Conservation (phyloP, 2,888 invertebrate species). For the Blera fallax region DNA sequence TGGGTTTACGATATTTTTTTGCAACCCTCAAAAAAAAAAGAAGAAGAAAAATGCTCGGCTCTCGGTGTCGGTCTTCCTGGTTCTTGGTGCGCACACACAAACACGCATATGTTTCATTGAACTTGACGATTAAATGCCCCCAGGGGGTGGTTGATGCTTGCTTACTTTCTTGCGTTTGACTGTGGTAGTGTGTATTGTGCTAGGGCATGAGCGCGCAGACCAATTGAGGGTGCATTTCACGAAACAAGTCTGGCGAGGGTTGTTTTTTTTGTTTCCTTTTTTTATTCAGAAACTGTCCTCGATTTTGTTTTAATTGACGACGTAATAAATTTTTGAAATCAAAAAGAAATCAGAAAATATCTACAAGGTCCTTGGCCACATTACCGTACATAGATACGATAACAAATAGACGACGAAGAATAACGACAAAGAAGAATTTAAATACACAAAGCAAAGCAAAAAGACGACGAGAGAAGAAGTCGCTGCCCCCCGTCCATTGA, state of each 20-base stretch:
- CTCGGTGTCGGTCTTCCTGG: slow-evolving; percentile 3
- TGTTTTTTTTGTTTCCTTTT: not conserved
- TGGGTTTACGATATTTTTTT: not conserved
- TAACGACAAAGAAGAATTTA: slow-evolving; percentile 16
- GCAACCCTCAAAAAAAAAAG: too few species aligned
- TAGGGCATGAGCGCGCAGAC: slow-evolving; percentile 45
- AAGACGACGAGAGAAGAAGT: slow-evolving; percentile 24
- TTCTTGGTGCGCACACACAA: slow-evolving; percentile 24
- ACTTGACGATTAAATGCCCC: slow-evolving; percentile 40
- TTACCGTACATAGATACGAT: slow-evolving; percentile 22
- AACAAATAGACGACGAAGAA: not conserved
- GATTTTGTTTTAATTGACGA: slow-evolving; percentile 37
- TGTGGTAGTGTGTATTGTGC: slow-evolving; percentile 50
- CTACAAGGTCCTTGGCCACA: slow-evolving; percentile 58
- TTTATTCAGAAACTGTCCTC: slow-evolving; percentile 24
- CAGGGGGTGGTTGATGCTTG: slow-evolving; percentile 19
- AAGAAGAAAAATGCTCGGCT: not conserved
- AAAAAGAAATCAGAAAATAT: not conserved
- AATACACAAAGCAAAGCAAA: slow-evolving; percentile 20
- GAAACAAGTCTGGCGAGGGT: slow-evolving; percentile 21
- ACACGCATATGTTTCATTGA: slow-evolving; percentile 66
- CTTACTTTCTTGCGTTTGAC: too few species aligned
- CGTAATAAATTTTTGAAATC: slow-evolving; percentile 33
- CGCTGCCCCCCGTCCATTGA: slow-evolving; percentile 64
- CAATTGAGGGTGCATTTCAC: slow-evolving; percentile 54